Base-by-base conservation (phyloP, 35 echinoderm and acorn worm genomes). In the Anneissia japonica region DNA sequence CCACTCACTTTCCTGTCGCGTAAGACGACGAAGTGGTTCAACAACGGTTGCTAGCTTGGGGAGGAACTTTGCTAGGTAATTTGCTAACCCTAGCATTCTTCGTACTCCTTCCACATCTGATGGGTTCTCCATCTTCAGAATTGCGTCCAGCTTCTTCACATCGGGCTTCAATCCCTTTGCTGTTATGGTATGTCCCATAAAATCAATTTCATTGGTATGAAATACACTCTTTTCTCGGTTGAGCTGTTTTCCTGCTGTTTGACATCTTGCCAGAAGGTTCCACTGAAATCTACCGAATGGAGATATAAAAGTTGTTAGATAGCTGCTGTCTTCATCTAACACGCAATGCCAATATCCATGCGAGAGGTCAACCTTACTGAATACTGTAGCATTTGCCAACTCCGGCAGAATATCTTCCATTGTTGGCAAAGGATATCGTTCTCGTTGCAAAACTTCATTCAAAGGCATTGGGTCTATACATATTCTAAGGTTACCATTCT, bases 401-500 rank as follows among this genome's bases (percentile, higher is more conserved):
- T 84, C 73, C 0, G 88, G 81, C 11, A 90, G 81, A 34, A 90
- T 39, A 33, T 90, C 88, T 32, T 85, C 88, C 4, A 90, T 74
- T 0, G 84, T 46, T 30, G 88, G 88, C 0, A 90, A 33, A n/a
- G 28, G 5, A 35, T 90, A 45, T 36, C 34, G 14, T 33, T 75
- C 81, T 34, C 64, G 32, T 23, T 90, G 28, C 16, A 90, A 38
- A 14, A 51, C 88, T 41, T 85, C 82, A 30, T 90, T 90, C 31
- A 90, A 81, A 19, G 88, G 88, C 7, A 73, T 17, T 0, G 88
- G 88, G n/a, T 90, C 81, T 19, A 90, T 84, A 37, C 80, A 90
- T 32, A 74, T 35, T 75, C 64, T 1, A 32, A 90, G 80, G 14
- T 90, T 73, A 26, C 45, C 55, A 32, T 7, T 85, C 35, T 90